Evolutionary conservation across 2,113 vertebrate genomes (phyloP).

Genomic region (Lepus americanus): DNA sequence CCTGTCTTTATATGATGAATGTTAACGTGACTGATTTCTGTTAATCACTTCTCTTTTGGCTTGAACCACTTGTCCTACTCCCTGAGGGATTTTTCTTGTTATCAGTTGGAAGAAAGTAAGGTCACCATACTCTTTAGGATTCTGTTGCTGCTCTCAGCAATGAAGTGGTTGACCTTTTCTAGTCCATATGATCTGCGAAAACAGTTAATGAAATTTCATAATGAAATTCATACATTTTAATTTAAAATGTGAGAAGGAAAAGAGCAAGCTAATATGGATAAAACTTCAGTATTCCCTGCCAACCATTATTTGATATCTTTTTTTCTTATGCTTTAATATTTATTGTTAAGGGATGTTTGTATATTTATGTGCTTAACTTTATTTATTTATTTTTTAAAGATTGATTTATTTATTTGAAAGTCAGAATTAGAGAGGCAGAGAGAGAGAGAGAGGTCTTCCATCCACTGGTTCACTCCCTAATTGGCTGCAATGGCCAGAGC

Average conservation of each 20-base stretch:
- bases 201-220: not conserved
- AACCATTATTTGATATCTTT: not conserved
- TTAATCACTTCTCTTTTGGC: not conserved
- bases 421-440: too few species aligned
- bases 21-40: not conserved
- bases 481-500: too few species aligned
- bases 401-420: too few species aligned
- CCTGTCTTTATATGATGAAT: not conserved
- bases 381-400: too few species aligned
- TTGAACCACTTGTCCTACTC: not conserved
- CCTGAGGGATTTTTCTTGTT: not conserved
- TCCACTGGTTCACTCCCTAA: too few species aligned
- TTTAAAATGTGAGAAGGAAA: not conserved
- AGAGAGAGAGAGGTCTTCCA: too few species aligned
- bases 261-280: conserved; percentile 10
- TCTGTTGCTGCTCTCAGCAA: not conserved
- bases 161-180: conserved; percentile 23
- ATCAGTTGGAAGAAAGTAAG: not conserved
- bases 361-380: not conserved
- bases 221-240: conserved; percentile 53
- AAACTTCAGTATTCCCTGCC: not conserved
- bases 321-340: conserved; percentile 35
- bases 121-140: not conserved
- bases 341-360: not conserved
- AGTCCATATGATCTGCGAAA: not conserved